phyloP scores from a whole-genome alignment of 2,888 invertebrate species.

The Nomada ruficornis region DNA sequence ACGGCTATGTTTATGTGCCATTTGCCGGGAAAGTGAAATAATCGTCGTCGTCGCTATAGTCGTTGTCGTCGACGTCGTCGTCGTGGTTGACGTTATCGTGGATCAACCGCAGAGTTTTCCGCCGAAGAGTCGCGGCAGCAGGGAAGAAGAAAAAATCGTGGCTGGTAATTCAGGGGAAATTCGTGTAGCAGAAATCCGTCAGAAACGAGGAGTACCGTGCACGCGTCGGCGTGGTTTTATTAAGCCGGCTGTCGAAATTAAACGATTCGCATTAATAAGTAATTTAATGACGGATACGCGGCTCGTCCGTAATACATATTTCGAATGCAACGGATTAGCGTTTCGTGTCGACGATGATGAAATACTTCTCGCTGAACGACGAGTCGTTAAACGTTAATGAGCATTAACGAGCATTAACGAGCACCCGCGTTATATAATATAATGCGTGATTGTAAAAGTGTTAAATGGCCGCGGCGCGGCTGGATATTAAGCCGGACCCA shows the following conservation, averaged over 20 bases:
- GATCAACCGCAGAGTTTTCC: conserved; percentile 34
- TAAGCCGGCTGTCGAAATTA: conserved; percentile 32
- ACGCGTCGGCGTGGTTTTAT: conserved; percentile 22
- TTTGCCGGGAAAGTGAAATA: conserved; percentile 75
- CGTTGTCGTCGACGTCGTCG: conserved; percentile 46
- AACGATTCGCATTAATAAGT: conserved; percentile 52
- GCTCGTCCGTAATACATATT: conserved; percentile 24
- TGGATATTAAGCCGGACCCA: conserved; percentile 61
- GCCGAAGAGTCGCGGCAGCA: not conserved
- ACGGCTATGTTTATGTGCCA: conserved; percentile 73
- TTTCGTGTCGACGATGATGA: conserved; percentile 30
- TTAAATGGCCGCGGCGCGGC: conserved; percentile 52
- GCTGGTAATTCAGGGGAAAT: conserved; percentile 42
- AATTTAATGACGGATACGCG: conserved; percentile 44
- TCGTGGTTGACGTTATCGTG: conserved; percentile 45
- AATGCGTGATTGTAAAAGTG: conserved; percentile 61
- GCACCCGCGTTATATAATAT: conserved; percentile 12
- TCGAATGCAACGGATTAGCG: conserved; percentile 30
- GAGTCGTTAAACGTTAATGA: conserved; percentile 38
- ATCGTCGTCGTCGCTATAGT: conserved; percentile 62
- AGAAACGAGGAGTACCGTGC: not conserved
- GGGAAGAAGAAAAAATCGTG: conserved; percentile 5
- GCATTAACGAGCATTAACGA: conserved; percentile 41
- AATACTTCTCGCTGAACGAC: conserved; percentile 42
- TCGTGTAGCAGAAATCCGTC: conserved; percentile 1